These are phyloP conservation scores for Hyles euphorbiae DNA, from an alignment of 1,140 invertebrate species.

Conservation along the genomic window DNA sequence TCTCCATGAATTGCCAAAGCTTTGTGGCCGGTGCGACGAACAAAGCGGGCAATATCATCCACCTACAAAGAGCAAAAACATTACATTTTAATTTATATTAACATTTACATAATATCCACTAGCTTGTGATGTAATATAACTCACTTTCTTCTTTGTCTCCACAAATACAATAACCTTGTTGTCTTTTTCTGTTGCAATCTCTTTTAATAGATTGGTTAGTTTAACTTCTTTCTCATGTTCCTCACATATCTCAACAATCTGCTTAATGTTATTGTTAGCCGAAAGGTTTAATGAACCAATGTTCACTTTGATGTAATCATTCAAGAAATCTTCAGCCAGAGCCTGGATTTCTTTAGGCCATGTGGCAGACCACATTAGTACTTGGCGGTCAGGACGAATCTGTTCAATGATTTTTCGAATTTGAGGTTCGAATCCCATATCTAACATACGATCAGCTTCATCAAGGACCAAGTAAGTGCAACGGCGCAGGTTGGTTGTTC, in stretches of 20 bases:
- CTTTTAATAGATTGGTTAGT: slow-evolving; percentile 87
- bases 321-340: slow-evolving; percentile 95
- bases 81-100: slow-evolving; percentile 4
- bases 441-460: slow-evolving; percentile 92
- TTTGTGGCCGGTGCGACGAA: slow-evolving; percentile 88
- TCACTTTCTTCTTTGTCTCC: slow-evolving; percentile 95
- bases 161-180: slow-evolving; percentile 98
- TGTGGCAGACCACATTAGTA: slow-evolving; percentile 99
- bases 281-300: slow-evolving; percentile 95
- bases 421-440: slow-evolving; percentile 99
- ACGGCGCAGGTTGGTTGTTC: slow-evolving; percentile 91
- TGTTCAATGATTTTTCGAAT: slow-evolving; percentile 98
- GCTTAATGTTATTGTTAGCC: slow-evolving; percentile 98
- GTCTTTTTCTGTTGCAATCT: slow-evolving; percentile 89
- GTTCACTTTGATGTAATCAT: slow-evolving; percentile 93
- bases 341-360: slow-evolving; percentile 98
- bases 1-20: slow-evolving; percentile 98
- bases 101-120: not conserved
- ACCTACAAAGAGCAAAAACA: slow-evolving; percentile 74
- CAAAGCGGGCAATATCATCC: slow-evolving; percentile 94
- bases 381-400: slow-evolving; percentile 95
- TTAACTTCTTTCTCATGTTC: slow-evolving; percentile 92
- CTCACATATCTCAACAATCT: slow-evolving; percentile 96
- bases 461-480: slow-evolving; percentile 98
- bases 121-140: not conserved